A percentile compares a stretch with the other conserved stretches of the same genome.
These are phyloP conservation scores for Drosophila mojavensis DNA, from an alignment of 1,140 invertebrate species.

Conservation along the genomic window DNA sequence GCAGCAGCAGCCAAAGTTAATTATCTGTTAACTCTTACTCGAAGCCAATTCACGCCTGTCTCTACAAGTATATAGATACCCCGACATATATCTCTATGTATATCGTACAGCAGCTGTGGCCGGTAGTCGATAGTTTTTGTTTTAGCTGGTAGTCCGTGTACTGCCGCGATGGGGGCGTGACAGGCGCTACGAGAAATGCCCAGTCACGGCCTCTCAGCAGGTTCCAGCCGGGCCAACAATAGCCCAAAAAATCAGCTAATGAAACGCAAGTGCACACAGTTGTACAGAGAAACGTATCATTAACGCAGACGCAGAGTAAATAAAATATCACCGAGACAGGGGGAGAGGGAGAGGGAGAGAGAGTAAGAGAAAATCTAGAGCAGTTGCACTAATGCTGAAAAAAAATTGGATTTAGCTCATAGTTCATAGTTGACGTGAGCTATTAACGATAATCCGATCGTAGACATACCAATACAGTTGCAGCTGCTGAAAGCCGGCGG, in stretches of 20 bases:
- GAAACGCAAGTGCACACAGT: slow-evolving; percentile 19
- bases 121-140: slow-evolving; percentile 19
- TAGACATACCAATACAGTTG: no score
- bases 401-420: no score
- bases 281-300: slow-evolving; percentile 1
- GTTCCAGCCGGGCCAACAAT: background rate
- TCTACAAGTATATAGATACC: slow-evolving; percentile 2
- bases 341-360: no score
- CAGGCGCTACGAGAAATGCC: slow-evolving; percentile 20
- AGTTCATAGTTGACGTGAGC: no score
- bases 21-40: slow-evolving; percentile 74
- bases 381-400: no score
- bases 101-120: slow-evolving; percentile 16
- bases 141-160: slow-evolving; percentile 28
- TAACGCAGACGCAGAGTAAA: background rate
- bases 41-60: slow-evolving; percentile 62
- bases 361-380: background rate
- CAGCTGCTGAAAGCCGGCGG: background rate
- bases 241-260: slow-evolving; percentile 15
- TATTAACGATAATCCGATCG: no score
- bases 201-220: slow-evolving; percentile 22
- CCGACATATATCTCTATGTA: background rate
- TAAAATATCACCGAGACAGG: no score
- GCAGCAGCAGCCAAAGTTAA: slow-evolving; percentile 59
- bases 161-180: slow-evolving; percentile 37